Evolutionary conservation across 2,888 invertebrate genomes (phyloP).

Genomic region (Acronicta psi): DNA sequence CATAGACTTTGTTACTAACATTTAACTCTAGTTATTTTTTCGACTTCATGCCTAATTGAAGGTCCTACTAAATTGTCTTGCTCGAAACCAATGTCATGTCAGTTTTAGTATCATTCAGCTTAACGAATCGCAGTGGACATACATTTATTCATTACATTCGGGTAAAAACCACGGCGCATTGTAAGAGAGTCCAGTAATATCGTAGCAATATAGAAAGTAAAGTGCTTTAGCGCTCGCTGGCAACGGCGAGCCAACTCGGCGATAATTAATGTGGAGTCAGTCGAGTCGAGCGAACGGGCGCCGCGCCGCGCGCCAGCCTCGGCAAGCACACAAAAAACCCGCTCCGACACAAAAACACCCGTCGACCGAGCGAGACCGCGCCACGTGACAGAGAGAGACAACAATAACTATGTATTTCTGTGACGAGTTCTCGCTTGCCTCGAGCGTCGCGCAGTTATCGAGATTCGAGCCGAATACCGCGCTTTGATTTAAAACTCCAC

Average conservation of each 20-base stretch:
- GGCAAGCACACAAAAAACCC: constrained; percentile 85
- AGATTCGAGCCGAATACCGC: constrained; percentile 82
- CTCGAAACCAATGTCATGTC: constrained; percentile 31
- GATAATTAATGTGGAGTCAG: constrained; percentile 87
- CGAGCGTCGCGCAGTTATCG: constrained; percentile 84
- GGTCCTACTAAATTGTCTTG: constrained; percentile 24
- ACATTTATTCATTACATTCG: constrained; percentile 45
- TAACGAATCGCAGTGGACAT: constrained; percentile 31
- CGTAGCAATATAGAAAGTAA: constrained; percentile 85
- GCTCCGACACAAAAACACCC: constrained; percentile 88
- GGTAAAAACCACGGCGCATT: constrained; percentile 60
- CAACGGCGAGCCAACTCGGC: constrained; percentile 79
- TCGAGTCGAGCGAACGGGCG: constrained; percentile 80
- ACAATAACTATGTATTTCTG: constrained; percentile 82
- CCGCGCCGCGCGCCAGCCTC: constrained; percentile 78
- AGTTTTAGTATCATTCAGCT: constrained; percentile 29
- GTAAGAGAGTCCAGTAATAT: constrained; percentile 67
- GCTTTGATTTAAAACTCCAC: constrained; percentile 87
- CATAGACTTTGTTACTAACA: constrained; percentile 6
- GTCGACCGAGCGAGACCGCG: constrained; percentile 77
- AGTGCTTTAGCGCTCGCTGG: constrained; percentile 79
- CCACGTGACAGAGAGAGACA: constrained; percentile 72
- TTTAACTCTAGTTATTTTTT: constrained; percentile 9
- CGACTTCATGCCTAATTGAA: constrained; percentile 17
- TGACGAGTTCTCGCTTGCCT: constrained; percentile 85